A percentile compares a stretch with the other conserved stretches of the same genome.
These are phyloP conservation scores for Heliopora coerulea DNA, from an alignment of 92 coral and sea anemone species.

Conservation along the genomic window DNA sequence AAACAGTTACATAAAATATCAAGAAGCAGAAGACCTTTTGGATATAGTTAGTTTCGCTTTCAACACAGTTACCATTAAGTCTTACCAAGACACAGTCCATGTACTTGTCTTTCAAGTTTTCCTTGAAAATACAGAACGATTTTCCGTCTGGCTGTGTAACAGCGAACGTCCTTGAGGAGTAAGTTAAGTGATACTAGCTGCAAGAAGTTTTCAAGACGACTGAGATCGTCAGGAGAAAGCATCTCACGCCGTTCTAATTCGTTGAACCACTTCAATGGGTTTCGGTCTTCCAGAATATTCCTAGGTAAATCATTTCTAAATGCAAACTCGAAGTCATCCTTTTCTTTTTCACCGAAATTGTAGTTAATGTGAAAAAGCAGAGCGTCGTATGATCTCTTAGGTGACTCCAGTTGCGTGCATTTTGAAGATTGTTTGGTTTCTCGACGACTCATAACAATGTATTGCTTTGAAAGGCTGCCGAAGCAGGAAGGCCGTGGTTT, in stretches of 20 bases:
- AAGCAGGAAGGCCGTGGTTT: too few relatives aligned
- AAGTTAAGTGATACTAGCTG: background rate
- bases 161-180: background rate
- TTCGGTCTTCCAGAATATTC: constrained; percentile 3
- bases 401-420: constrained; percentile 32
- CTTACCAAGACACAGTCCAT: constrained; percentile 27
- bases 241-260: background rate
- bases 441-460: background rate
- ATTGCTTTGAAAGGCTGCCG: background rate
- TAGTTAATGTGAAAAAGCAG: constrained; percentile 10
- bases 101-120: constrained; percentile 10
- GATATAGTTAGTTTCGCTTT: background rate
- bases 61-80: background rate
- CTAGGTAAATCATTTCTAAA: constrained; percentile 16
- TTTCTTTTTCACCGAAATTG: constrained; percentile 23
- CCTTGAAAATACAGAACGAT: constrained; percentile 10
- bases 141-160: constrained; percentile 8
- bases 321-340: constrained; percentile 9
- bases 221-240: constrained; percentile 4
- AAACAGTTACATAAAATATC: too few relatives aligned
- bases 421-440: background rate
- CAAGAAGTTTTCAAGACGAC: background rate
- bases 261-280: constrained; percentile 18
- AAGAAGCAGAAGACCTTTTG: too few relatives aligned
- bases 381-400: constrained; percentile 15